phyloP scores from a whole-genome alignment of 2,888 invertebrate genomes.

The Chrysolina haemoptera region DNA sequence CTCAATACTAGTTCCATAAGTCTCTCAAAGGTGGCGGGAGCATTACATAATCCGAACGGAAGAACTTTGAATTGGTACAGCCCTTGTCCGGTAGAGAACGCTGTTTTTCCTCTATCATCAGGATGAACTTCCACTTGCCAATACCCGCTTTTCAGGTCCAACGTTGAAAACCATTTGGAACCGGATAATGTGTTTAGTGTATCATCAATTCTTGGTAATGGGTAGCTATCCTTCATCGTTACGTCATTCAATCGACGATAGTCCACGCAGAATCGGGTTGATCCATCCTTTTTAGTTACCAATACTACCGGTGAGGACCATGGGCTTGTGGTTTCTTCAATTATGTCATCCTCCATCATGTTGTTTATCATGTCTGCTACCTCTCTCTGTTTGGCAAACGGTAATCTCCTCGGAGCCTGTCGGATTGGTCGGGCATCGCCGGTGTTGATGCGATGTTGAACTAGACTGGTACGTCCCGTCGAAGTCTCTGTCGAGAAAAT shows the following conservation, averaged over 20 bases:
- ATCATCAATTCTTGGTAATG: conserved; percentile 40
- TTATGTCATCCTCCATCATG: conserved; percentile 30
- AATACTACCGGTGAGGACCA: conserved; percentile 48
- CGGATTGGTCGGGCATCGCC: conserved; percentile 15
- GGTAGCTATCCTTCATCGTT: conserved; percentile 44
- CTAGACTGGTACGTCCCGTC: conserved; percentile 11
- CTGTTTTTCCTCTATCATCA: conserved; percentile 52
- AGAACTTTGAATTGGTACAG: conserved; percentile 55
- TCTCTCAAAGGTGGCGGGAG: conserved; percentile 53
- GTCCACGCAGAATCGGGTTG: conserved; percentile 50
- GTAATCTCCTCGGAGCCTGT: conserved; percentile 19
- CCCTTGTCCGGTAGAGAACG: conserved; percentile 50
- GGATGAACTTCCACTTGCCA: conserved; percentile 45
- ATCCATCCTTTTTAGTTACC: conserved; percentile 48
- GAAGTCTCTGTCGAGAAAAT: not conserved
- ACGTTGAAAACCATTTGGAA: conserved; percentile 32
- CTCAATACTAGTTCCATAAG: conserved; percentile 49
- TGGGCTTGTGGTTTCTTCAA: conserved; percentile 38
- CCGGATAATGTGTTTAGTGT: conserved; percentile 49
- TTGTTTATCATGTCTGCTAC: conserved; percentile 3
- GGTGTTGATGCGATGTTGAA: conserved; percentile 8
- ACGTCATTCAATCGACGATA: conserved; percentile 41
- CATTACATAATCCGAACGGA: conserved; percentile 50
- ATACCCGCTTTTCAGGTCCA: conserved; percentile 47
- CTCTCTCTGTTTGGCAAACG: conserved; percentile 14